Conservation (phyloP, 2,113 vertebrate species). For the Spheniscus mendiculus region DNA sequence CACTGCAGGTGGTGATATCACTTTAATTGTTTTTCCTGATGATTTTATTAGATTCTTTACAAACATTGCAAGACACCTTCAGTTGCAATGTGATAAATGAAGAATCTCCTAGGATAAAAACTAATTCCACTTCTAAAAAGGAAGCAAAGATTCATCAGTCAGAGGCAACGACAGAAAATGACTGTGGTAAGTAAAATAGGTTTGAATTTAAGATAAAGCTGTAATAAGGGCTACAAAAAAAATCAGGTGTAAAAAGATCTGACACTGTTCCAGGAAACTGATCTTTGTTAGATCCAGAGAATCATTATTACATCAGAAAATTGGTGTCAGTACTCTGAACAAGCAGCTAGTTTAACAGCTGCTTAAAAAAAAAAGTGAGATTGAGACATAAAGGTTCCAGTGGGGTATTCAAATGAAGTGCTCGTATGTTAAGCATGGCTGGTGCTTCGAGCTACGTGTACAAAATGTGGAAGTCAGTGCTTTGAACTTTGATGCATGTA, state of each 20-base stretch:
- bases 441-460: too few relatives aligned
- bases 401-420: not conserved
- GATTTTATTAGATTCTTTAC: not conserved
- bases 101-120: not conserved
- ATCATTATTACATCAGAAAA: not conserved
- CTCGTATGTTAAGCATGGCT: not conserved
- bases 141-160: not conserved
- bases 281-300: not conserved
- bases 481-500: not conserved
- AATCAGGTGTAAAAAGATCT: not conserved
- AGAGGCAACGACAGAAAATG: not conserved
- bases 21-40: not conserved
- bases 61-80: not conserved
- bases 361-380: not conserved
- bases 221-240: not conserved
- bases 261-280: rapidly evolving
- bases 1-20: rapidly evolving
- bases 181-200: slow-evolving; percentile 4
- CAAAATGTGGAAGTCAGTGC: not conserved
- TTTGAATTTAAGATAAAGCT: not conserved
- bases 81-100: slow-evolving; percentile 1
- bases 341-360: not conserved
- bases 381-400: not conserved
- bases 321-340: not conserved
- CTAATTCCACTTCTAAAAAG: not conserved